These are phyloP conservation scores for Nasonovia ribisnigri DNA, from an alignment of 2,888 invertebrate species.

Conservation along the genomic window DNA sequence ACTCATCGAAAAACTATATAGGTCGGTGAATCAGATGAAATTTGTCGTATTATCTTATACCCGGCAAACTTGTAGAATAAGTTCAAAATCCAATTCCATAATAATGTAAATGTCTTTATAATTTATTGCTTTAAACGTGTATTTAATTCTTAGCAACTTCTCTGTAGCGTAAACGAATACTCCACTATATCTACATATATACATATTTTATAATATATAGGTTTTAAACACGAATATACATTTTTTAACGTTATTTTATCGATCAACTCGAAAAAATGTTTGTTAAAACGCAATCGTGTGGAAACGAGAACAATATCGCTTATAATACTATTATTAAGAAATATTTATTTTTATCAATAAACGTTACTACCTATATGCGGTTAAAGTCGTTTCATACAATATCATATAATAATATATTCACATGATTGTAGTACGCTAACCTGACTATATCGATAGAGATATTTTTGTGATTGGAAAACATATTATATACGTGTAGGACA, in stretches of 20 bases:
- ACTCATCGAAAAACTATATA: background rate
- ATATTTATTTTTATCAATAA: conserved; percentile 10
- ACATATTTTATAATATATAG: background rate
- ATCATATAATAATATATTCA: background rate
- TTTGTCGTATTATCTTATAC: background rate
- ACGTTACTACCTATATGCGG: background rate
- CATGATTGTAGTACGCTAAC: background rate
- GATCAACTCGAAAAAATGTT: background rate
- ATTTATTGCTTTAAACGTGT: conserved; percentile 1
- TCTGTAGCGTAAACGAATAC: background rate
- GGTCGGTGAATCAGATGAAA: background rate
- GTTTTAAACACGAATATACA: background rate
- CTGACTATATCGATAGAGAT: background rate
- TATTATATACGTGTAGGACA: background rate
- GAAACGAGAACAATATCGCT: conserved; percentile 2
- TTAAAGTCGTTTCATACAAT: background rate
- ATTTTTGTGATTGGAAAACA: background rate
- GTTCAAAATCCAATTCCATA: conserved; percentile 36
- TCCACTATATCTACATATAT: background rate
- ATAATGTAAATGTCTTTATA: conserved; percentile 15
- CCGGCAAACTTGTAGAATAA: conserved; percentile 19
- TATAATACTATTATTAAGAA: conserved; percentile 17
- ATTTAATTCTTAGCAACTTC: conserved; percentile 2
- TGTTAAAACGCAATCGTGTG: conserved; percentile 12
- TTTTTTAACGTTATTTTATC: conserved; percentile 14